A percentile compares a stretch with the other conserved stretches of the same genome.
phyloP scores from a whole-genome alignment of 2,113 vertebrate species.

The Chlamydotis undulata region DNA sequence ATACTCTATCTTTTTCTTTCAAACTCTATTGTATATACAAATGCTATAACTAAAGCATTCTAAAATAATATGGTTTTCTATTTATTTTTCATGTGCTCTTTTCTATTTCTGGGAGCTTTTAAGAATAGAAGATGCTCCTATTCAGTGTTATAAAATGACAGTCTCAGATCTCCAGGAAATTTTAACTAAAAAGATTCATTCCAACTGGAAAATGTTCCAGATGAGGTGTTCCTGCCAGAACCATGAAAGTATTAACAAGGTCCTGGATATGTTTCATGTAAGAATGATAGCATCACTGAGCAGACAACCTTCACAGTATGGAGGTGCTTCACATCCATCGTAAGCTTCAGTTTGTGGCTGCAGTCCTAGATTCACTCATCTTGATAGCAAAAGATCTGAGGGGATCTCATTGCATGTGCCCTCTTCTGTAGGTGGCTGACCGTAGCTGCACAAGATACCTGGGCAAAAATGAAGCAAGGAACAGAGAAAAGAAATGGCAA shows the following conservation, averaged over 20 bases:
- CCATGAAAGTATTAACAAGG: background rate
- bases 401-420: background rate
- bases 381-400: background rate
- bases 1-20: background rate
- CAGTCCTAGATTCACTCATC: background rate
- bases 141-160: background rate
- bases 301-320: background rate
- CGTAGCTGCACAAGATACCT: background rate
- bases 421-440: background rate
- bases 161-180: background rate
- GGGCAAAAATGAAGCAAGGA: background rate
- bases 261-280: background rate
- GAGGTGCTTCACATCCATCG: background rate
- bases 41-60: background rate
- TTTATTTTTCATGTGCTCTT: constrained; percentile 8
- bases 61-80: background rate
- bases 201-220: background rate
- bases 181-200: background rate
- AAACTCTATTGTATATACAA: background rate
- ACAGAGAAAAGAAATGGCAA: background rate
- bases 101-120: background rate
- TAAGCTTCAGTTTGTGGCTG: background rate
- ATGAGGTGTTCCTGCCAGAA: background rate
- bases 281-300: background rate
- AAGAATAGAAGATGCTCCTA: background rate